Percentiles rank a stretch among this genome's conserved stretches.
Conservation (phyloP, 2,888 invertebrate genomes). For the Cosmopolites sordidus region DNA sequence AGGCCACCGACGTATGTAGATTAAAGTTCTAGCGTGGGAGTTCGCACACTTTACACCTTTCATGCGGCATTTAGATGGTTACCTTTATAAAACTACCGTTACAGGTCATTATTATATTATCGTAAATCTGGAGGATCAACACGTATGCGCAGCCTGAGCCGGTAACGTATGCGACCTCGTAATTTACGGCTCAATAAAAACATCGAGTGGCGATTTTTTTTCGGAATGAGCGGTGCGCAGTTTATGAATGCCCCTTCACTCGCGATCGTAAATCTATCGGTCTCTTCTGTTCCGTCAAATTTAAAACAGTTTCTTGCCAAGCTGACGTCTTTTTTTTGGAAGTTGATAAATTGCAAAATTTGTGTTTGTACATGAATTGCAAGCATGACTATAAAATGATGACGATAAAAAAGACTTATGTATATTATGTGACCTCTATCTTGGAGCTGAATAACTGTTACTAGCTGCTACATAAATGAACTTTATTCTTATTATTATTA, state of each 20-base stretch:
- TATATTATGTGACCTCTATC: no score
- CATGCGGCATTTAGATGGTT: slow-evolving; percentile 13
- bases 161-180: slow-evolving; percentile 13
- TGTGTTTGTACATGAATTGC: no score
- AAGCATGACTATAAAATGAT: no score
- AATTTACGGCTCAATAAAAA: slow-evolving; percentile 15
- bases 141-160: slow-evolving; percentile 12
- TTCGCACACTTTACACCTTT: slow-evolving; percentile 14
- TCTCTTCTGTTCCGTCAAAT: no score
- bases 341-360: no score
- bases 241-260: background rate
- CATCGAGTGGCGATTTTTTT: slow-evolving; percentile 8
- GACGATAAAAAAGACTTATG: no score
- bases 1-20: slow-evolving; percentile 4
- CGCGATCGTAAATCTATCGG: background rate
- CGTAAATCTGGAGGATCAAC: slow-evolving; percentile 23
- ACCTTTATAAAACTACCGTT: slow-evolving; percentile 20
- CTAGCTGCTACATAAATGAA: no score
- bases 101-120: slow-evolving; percentile 22
- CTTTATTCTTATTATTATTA: no score
- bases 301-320: no score
- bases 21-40: slow-evolving; percentile 10
- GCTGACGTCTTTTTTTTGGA: no score
- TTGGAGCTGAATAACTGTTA: no score
- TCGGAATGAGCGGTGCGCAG: background rate